Evolutionary conservation across 2,113 vertebrate species (phyloP).

Genomic region (Aptenodytes forsteri): DNA sequence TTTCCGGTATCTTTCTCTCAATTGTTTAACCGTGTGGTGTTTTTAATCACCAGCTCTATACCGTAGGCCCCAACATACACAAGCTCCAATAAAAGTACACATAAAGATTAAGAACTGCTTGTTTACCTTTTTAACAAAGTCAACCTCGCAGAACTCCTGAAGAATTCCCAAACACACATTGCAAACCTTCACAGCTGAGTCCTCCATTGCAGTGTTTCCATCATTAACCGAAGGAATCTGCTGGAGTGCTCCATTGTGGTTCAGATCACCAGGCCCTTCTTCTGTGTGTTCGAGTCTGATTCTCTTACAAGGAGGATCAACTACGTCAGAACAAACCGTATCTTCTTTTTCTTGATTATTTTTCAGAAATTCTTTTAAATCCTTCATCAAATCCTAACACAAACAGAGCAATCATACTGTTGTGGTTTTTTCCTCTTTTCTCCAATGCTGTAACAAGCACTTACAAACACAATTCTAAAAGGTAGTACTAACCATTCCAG

Average conservation of each 20-base stretch:
- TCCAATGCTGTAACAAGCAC: neutral
- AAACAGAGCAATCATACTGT: neutral
- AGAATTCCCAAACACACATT: slow-evolving; percentile 90
- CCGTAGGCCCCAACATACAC: neutral
- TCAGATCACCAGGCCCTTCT: neutral
- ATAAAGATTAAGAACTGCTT: neutral
- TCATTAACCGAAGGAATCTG: neutral
- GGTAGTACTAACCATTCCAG: neutral
- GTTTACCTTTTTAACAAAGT: slow-evolving; percentile 84
- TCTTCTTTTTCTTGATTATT: slow-evolving; percentile 20
- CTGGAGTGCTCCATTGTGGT: slow-evolving; percentile 19
- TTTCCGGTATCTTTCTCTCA: neutral
- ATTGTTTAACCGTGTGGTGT: neutral
- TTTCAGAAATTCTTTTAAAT: slow-evolving; percentile 79
- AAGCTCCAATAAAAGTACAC: neutral
- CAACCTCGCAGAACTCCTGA: slow-evolving; percentile 82
- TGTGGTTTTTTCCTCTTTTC: neutral
- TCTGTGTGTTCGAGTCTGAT: slow-evolving; percentile 68
- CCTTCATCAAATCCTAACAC: slow-evolving; percentile 78
- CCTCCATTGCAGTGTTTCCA: neutral
- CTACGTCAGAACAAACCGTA: neutral
- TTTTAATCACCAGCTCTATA: neutral
- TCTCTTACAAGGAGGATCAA: slow-evolving; percentile 83
- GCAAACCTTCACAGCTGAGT: slow-evolving; percentile 67
- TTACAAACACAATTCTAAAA: neutral